These are phyloP conservation scores for Eulemur rufifrons DNA, from an alignment of 2,113 vertebrate species.

Conservation along the genomic window DNA sequence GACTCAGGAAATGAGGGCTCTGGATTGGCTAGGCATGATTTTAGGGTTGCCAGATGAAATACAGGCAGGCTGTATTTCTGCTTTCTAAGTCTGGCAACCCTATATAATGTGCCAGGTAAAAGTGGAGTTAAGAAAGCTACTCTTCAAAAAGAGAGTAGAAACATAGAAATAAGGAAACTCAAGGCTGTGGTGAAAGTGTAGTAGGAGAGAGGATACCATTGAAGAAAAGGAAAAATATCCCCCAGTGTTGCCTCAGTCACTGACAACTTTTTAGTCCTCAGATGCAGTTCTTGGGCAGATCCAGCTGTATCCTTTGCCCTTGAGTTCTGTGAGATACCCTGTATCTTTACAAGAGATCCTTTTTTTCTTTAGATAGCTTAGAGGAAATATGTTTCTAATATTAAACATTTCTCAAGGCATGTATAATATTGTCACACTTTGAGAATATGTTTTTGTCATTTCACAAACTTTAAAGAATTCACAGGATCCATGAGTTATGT, in stretches of 20 bases:
- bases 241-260: not conserved
- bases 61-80: not conserved
- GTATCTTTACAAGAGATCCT: not conserved
- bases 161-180: not conserved
- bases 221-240: not conserved
- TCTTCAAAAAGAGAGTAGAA: not conserved
- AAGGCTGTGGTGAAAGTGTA: not conserved
- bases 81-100: not conserved
- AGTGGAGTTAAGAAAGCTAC: not conserved
- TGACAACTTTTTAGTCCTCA: not conserved
- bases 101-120: not conserved
- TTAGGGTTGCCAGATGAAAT: not conserved
- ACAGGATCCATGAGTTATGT: not conserved
- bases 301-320: not conserved
- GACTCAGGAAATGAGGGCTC: not conserved
- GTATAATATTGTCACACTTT: slow-evolving; percentile 28
- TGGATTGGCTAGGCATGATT: not conserved
- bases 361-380: not conserved
- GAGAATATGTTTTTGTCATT: slow-evolving; percentile 48
- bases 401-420: slow-evolving; percentile 11
- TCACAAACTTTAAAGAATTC: slow-evolving; percentile 43
- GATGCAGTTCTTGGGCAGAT: not conserved
- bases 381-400: not conserved
- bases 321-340: not conserved
- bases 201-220: not conserved